A percentile compares a stretch with the other conserved stretches of the same genome.
Conservation (phyloP, 2,113 vertebrate species). For the Anser cygnoides region DNA sequence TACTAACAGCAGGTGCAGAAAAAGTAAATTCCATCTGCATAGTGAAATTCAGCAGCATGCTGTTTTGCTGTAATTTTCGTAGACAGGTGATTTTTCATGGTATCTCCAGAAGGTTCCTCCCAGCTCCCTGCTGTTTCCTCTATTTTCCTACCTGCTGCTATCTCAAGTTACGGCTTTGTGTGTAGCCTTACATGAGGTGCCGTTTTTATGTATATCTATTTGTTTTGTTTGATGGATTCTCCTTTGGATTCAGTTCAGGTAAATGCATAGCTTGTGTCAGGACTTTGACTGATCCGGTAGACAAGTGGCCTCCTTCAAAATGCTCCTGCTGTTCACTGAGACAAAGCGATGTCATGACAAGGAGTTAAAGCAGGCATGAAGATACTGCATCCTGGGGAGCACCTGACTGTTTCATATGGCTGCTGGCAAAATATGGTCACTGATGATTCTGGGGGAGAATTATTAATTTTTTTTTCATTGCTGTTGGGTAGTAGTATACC, state of each 20-base stretch:
- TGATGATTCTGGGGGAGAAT: not conserved
- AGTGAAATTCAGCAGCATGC: conserved; percentile 67
- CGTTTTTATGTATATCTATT: conserved; percentile 1
- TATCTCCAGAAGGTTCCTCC: conserved; percentile 24
- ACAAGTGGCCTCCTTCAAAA: not conserved
- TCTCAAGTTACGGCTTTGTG: not conserved
- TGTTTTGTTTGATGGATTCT: conserved; percentile 17
- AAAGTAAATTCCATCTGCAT: conserved; percentile 67
- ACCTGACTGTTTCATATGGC: not conserved
- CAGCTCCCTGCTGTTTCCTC: conserved; percentile 17
- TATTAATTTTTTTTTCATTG: not conserved
- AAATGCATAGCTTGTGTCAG: not conserved
- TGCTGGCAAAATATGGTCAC: not conserved
- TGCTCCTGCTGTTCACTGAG: not conserved
- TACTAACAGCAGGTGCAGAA: conserved; percentile 74
- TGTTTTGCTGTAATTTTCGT: conserved; percentile 74
- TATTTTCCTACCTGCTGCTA: conserved; percentile 55
- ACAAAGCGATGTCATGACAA: not conserved
- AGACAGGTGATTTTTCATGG: conserved; percentile 78
- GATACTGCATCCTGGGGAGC: not conserved
- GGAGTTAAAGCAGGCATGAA: not conserved
- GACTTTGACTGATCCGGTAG: not conserved
- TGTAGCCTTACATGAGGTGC: not conserved
- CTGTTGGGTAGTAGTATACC: not conserved
- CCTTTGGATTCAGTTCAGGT: not conserved